Evolutionary conservation across 2,113 vertebrate genomes (phyloP), one percentile per base, ranked within the genome.

Genomic region (Dunckerocampus dactyliophorus): DNA sequence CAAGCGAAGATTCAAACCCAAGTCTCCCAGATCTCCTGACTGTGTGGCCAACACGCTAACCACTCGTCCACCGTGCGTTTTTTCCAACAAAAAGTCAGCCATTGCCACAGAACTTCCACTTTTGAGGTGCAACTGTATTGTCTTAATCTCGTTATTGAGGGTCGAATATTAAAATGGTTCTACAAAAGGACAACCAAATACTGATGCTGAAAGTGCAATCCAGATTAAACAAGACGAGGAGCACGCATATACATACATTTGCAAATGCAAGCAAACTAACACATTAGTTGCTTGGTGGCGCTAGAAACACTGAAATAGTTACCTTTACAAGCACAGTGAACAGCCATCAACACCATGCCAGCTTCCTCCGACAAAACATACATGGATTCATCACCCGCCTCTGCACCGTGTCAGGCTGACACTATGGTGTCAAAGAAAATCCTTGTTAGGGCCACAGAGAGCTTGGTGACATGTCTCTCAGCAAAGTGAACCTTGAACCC

Each of bases 331-430:
- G 53, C 62, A 51, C 45, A 71, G 53, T 53, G 65, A 74, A 62
- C 60, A 69, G 61, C 31, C 61, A 59, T 52, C 65, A 62, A 72
- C 55, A 71, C 50, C 65, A 56, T 70, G 63, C 47, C 72, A 65
- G 50, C 59, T 74, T 63, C 53, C 51, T 49, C 53, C 28, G 22
- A 56, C 62, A 56, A 65, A 72, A 57, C 48, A 21, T 45, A 45
- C 31, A 43, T 47, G 16, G 53, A 71, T 80, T 56, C 59, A 50
- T 63, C 65, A 69, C 67, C 54, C 55, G 59, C 21, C 63, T 68
- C 74, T 67, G 42, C 71, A 57, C 69, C 62, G 31, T 75, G 83
- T 63, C 79, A 84, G 67, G 51, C 66, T 81, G 65, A 71, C 75
- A 76, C 73, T 73, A 83, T 4, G 15, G 60, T 76, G 75, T 82